Conservation (phyloP, 1,140 invertebrate species). For the Pemphigus obesinymphae region DNA sequence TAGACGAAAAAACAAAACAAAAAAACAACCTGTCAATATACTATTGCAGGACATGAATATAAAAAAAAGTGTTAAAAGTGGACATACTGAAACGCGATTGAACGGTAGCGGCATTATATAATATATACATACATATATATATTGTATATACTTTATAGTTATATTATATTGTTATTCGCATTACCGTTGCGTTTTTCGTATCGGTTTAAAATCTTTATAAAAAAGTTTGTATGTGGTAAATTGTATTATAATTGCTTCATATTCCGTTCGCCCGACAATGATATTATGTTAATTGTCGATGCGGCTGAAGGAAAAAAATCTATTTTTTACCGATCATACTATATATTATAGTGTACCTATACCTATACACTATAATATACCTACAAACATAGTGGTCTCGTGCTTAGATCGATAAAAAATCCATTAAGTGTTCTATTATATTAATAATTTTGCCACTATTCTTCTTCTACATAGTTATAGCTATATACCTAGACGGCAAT, state of each 20-base stretch:
- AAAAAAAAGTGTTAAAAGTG: not conserved
- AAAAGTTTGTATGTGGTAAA: not conserved
- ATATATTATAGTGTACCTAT: not conserved
- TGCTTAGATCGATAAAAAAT: no score
- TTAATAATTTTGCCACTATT: no score
- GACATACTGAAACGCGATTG: not conserved
- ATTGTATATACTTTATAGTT: not conserved
- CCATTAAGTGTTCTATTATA: no score
- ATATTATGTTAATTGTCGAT: not conserved
- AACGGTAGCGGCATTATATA: not conserved
- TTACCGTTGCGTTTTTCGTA: not conserved
- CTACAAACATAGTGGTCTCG: no score
- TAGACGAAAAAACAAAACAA: not conserved
- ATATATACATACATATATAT: not conserved
- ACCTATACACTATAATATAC: no score
- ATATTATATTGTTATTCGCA: not conserved
- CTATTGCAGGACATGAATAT: not conserved
- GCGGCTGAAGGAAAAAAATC: not conserved
- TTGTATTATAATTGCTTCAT: not conserved
- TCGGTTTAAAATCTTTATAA: not conserved
- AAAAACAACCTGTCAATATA: conserved; percentile 22
- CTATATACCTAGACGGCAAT: no score
- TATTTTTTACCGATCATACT: not conserved
- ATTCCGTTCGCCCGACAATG: not conserved
- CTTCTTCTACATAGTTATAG: no score